These are phyloP conservation scores for Pachypeltis micranthus DNA, from an alignment of 1,140 invertebrate species.

Conservation along the genomic window DNA sequence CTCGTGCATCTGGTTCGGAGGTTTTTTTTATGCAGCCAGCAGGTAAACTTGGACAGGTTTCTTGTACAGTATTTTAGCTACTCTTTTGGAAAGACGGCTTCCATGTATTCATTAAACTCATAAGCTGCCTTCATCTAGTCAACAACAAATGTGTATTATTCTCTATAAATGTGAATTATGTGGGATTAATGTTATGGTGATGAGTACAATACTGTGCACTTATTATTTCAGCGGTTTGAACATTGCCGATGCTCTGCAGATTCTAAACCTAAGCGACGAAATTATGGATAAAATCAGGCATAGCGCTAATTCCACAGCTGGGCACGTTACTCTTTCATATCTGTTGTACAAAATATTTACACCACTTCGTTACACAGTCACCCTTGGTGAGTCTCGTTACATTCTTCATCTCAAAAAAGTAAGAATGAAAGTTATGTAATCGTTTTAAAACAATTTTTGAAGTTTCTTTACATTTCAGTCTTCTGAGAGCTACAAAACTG, in stretches of 20 bases:
- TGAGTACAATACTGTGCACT: too few species aligned
- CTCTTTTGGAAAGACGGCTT: too few species aligned
- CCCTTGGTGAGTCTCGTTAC: conserved; percentile 69
- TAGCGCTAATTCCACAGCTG: conserved; percentile 48
- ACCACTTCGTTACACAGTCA: conserved; percentile 79
- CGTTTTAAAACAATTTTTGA: too few species aligned
- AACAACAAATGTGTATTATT: too few species aligned
- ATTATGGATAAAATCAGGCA: conserved; percentile 59
- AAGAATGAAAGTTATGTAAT: too few species aligned
- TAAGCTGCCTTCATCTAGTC: too few species aligned
- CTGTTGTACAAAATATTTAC: conserved; percentile 84
- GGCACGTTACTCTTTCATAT: conserved; percentile 78
- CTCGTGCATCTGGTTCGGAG: conserved; percentile 69
- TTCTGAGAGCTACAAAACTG: too few species aligned
- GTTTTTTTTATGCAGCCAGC: conserved; percentile 74
- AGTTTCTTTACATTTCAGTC: too few species aligned
- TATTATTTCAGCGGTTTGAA: conserved; percentile 73
- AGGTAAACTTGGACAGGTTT: conserved; percentile 62
- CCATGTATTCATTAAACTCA: too few species aligned
- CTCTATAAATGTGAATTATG: too few species aligned
- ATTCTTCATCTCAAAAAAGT: too few species aligned
- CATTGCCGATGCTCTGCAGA: conserved; percentile 62
- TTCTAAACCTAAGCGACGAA: conserved; percentile 58
- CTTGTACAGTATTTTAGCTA: too few species aligned
- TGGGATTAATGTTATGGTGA: conserved; percentile 27